Percentiles rank a stretch among this genome's conserved stretches.
These are phyloP conservation scores for Drosophila mojavensis DNA, from an alignment of 1,140 invertebrate genomes.

Conservation along the genomic window DNA sequence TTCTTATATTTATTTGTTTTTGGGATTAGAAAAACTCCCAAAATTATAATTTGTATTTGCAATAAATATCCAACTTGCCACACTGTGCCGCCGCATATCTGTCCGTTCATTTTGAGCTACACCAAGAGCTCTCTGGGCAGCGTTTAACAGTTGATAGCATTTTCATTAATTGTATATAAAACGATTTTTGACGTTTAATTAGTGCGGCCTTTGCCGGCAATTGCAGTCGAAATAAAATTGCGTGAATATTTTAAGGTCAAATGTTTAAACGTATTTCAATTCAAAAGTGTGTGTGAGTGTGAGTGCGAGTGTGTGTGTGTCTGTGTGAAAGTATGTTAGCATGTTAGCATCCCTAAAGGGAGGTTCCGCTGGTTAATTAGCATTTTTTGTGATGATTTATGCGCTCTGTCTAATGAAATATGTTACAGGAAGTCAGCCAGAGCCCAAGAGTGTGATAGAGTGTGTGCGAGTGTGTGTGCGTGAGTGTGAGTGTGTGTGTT, in stretches of 20 bases:
- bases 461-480: not conserved
- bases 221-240: conserved; percentile 45
- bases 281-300: not conserved
- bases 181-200: conserved; percentile 65
- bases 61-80: too few species aligned
- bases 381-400: conserved; percentile 72
- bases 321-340: too few species aligned
- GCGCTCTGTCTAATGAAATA: conserved; percentile 59
- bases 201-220: conserved; percentile 47
- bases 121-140: conserved; percentile 1
- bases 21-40: too few species aligned
- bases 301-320: not conserved
- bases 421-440: conserved; percentile 40
- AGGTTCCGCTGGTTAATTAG: conserved; percentile 60
- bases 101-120: not conserved
- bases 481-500: conserved; percentile 19
- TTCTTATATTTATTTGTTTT: too few species aligned
- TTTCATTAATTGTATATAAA: conserved; percentile 72
- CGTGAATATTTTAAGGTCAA: conserved; percentile 2
- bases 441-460: conserved; percentile 4
- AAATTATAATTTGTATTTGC: too few species aligned
- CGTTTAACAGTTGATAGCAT: conserved; percentile 44
- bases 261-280: conserved; percentile 3
- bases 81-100: not conserved
- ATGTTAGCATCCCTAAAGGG: not conserved